A percentile compares a stretch with the other conserved stretches of the same genome.
Conservation (phyloP, 2,797 vertebrate species). For the Australoheros facetus region DNA sequence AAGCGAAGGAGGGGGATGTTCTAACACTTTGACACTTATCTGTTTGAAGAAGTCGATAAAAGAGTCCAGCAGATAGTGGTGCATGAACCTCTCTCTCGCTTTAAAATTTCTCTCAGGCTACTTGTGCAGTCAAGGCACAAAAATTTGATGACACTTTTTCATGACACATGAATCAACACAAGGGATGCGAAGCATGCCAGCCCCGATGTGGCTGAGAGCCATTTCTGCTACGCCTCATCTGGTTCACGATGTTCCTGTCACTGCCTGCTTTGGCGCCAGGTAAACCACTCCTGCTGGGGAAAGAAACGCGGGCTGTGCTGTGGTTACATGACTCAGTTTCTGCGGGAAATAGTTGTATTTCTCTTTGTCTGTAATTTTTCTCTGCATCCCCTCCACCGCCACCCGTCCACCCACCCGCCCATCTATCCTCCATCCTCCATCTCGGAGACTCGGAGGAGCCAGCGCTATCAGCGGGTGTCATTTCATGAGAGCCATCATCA, state of each 20-base stretch:
- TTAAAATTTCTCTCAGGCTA: conserved; percentile 39
- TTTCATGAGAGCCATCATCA: conserved; percentile 77
- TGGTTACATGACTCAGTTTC: conserved; percentile 51
- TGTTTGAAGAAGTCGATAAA: conserved; percentile 41
- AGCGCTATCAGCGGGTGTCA: conserved; percentile 70
- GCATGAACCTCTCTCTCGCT: conserved; percentile 21
- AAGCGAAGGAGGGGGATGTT: conserved; percentile 15
- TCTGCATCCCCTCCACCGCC: neutral
- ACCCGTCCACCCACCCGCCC: neutral
- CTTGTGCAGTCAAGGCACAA: conserved; percentile 21
- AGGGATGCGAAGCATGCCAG: conserved; percentile 39
- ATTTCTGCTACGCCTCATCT: conserved; percentile 37
- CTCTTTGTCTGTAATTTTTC: conserved; percentile 48
- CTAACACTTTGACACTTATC: conserved; percentile 23
- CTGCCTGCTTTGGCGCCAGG: conserved; percentile 42
- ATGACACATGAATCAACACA: conserved; percentile 52
- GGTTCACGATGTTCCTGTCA: conserved; percentile 39
- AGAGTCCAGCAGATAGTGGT: conserved; percentile 41
- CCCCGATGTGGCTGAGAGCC: conserved; percentile 46
- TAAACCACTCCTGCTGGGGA: conserved; percentile 43
- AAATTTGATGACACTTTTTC: conserved; percentile 41
- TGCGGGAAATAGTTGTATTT: conserved; percentile 45
- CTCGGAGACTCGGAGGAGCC: conserved; percentile 52
- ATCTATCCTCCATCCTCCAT: conserved; percentile 36
- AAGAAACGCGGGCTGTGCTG: conserved; percentile 9